Evolutionary conservation across 2,113 vertebrate species (phyloP), one percentile per base, ranked within the genome.

Genomic region (Brienomyrus brachyistius): DNA sequence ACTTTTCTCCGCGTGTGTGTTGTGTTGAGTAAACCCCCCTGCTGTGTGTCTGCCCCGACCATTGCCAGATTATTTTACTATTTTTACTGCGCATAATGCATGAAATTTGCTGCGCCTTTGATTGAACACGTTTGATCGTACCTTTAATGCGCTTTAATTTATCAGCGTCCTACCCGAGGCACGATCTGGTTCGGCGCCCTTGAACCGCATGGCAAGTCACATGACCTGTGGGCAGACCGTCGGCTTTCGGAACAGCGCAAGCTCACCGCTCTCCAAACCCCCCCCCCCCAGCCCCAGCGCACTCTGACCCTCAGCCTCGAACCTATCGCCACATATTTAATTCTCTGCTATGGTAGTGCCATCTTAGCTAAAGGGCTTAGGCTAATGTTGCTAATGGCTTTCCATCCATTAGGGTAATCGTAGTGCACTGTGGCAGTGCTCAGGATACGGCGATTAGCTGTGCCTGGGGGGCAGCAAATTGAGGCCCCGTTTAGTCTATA

Each of bases 361-460:
- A 9, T 87, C 31, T 10, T 51, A 23, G 47, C 83, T 51, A 86
- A 86, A 27, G 45, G 50, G 83, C 48, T 86, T 86, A 86, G 83
- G 83, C 45, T 84, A 50, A 84, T 86, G 84, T 54, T 6, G 17
- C 48, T 87, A 87, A 27, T 48, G 85, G 3, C 85, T 87, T 48
- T 87, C 40, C n/a, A 15, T 87, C 85, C 85, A 56, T 86, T 86
- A 54, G 85, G n/a, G 2, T 54, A 86, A 86, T 86, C 51, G 17
- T 48, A 54, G 50, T 4, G 13, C 50, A 31, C 1, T 7, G 50
- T 48, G 31, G n/a, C 48, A 11, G n/a, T 23, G 23, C 50, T 54
- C 85, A 31, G 48, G 11, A 54, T 54, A 31, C 4, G 50, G 48
- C 13, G 27, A 35, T 35, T 8, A 17, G 9, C 85, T 48, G 21